Base-by-base conservation (phyloP, 1,140 invertebrate species). In the Trachymyrmex cornetzi region DNA sequence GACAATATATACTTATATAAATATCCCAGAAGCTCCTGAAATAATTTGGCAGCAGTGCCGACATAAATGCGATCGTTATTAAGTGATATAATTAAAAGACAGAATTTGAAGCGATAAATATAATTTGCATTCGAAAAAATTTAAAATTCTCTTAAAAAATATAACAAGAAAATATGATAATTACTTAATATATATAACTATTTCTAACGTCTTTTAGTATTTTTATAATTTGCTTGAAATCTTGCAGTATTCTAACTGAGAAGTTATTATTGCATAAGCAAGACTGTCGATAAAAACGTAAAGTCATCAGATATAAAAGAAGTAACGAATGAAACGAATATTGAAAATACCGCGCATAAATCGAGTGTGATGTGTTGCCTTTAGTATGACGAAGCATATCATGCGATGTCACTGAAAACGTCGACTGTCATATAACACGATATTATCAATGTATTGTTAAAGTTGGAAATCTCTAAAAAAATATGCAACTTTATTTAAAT, bases 371-470 rank as follows among this genome's bases (percentile, higher is more conserved):
- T 55, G 19, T 50, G 27, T 24, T 27, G 19, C 64, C 4, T 81
- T 44, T 11, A 71, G 22, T 71, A 81, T 81, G 79, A 81, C 79
- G 24, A 71, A 57, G 66, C 50, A 44, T 71, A 71, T 6, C 30
- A 27, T 30, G 19, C 11, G 3, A 48, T 16, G 44, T 38, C 53
- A 71, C 11, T 44, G 16, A 81, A 81, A 44, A 59, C 14, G 16
- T 44, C 14, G 53, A 27, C 16, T 38, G 12, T 71, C 64, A 14
- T 16, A 67, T 22, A n/a, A 22, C 14, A 30, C 34, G 11, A 59
- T 30, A 71, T 53, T 71, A 27, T 30, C 1, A 59, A 27, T 44
- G 38, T 69, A 80, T 57, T 34, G 50, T 66, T 3, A 9, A 22
- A 53, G 12, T 34, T 66, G 12, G 2, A 44, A 53, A 24, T 80